Base-by-base conservation (phyloP, 2,113 vertebrate species). In the Alouatta palliata region DNA sequence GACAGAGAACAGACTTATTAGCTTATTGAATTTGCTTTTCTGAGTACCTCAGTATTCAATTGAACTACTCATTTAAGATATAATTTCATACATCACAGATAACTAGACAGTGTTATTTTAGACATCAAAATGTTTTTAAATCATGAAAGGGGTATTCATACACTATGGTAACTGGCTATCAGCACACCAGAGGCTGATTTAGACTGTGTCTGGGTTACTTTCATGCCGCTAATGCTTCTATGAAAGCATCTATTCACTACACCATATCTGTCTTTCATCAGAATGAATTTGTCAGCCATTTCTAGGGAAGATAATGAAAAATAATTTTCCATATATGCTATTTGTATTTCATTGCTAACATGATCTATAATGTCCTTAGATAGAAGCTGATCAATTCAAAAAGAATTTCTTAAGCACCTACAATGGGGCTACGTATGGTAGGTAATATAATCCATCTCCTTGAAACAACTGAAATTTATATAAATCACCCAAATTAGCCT, bases 81-180 rank as follows among this genome's bases (percentile, higher is more conserved):
- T 87, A 97, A 97, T 93, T 97, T 89, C 30, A 83, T 91, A 96
- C n/a, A 79, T 97, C 73, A 83, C 23, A 87, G 77, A 86, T 96
- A 95, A 90, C 93, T 87, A 91, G 76, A 80, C 56, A 54, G 47
- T 94, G 91, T 94, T 94, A 93, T 93, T 96, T 97, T 94, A 95
- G 93, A 89, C 1, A 3, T 87, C 89, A 91, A 88, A 97, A 96
- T 97, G 77, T 96, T 97, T 97, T 94, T 94, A 91, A 91, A 91
- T 97, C 70, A 90, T 97, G 93, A 95, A 97, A 97, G 83, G 49
- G 52, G 54, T 82, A 94, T 97, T 97, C 91, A 96, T 94, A 86
- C 10, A 11, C 43, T 19, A 8, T 94, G 52, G 47, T 88, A 89
- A 54, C 83, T 73, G 87, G 58, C 86, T 97, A 73, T 91, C 95